These are phyloP conservation scores for Antechinus stuartii DNA, from an alignment of 2,113 vertebrate species.

Conservation along the genomic window DNA sequence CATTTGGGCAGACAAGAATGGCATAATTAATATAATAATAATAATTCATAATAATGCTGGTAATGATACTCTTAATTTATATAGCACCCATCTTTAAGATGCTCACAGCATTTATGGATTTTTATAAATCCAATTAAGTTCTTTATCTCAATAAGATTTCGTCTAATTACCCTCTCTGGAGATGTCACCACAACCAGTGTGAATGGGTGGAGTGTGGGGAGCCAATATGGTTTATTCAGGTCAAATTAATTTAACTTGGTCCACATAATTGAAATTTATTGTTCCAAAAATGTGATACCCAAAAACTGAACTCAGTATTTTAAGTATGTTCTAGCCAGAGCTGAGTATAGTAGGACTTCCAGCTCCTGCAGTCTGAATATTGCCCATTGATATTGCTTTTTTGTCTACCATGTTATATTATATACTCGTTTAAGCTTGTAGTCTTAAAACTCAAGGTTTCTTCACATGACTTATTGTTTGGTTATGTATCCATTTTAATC, in stretches of 20 bases:
- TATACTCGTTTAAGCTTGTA: neutral
- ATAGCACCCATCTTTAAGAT: slow-evolving; percentile 12
- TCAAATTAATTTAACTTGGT: slow-evolving; percentile 46
- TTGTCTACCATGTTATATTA: neutral
- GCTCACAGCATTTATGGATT: slow-evolving; percentile 32
- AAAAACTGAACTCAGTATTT: neutral
- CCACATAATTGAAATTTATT: slow-evolving; percentile 7
- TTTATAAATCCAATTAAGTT: slow-evolving; percentile 71
- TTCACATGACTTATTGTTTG: neutral
- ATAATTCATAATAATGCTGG: neutral
- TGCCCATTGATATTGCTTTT: neutral
- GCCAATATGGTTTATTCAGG: slow-evolving; percentile 58
- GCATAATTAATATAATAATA: neutral
- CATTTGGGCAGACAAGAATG: neutral
- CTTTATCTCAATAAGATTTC: slow-evolving; percentile 66
- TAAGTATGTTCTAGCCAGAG: neutral
- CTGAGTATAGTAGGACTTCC: neutral
- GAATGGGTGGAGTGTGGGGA: slow-evolving; percentile 30
- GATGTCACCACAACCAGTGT: slow-evolving; percentile 1
- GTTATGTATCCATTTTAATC: neutral
- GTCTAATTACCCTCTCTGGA: slow-evolving; percentile 52
- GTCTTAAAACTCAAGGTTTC: neutral
- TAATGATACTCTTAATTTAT: neutral
- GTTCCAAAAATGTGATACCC: neutral
- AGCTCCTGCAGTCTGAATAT: neutral